Percentiles rank a stretch among this genome's conserved stretches.
These are phyloP conservation scores for Halichoeres trimaculatus DNA, from an alignment of 2,113 vertebrate genomes.

Conservation along the genomic window DNA sequence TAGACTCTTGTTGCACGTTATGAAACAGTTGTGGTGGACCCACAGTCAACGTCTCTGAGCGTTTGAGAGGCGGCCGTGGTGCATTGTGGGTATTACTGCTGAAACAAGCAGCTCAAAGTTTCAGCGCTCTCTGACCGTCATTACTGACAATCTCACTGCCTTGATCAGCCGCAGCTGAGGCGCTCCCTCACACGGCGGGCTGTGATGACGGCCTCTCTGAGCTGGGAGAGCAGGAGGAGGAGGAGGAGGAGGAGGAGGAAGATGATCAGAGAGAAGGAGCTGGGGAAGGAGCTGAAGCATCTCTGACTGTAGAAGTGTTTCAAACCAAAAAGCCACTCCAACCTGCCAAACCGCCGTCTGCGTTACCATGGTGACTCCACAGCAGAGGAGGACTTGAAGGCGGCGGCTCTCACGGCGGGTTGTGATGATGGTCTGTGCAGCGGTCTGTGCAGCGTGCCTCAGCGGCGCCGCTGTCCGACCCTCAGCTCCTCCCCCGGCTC, in stretches of 20 bases:
- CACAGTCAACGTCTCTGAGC: constrained; percentile 67
- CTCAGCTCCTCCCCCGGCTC: constrained; percentile 22
- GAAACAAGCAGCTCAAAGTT: constrained; percentile 76
- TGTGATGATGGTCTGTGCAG: constrained; percentile 42
- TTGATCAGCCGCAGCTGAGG: constrained; percentile 73
- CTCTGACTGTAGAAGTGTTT: constrained; percentile 58
- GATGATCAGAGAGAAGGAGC: constrained; percentile 46
- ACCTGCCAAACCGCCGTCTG: constrained; percentile 54
- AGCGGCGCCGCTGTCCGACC: constrained; percentile 46
- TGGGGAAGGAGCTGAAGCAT: constrained; percentile 35
- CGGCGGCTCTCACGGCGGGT: no score
- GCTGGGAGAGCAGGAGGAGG: constrained; percentile 14
- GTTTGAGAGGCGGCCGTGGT: constrained; percentile 67
- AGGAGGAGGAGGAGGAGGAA: not conserved
- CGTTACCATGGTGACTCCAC: constrained; percentile 72
- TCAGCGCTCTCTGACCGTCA: constrained; percentile 63
- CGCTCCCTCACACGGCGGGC: constrained; percentile 29
- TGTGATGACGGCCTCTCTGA: constrained; percentile 67
- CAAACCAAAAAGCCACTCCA: constrained; percentile 55
- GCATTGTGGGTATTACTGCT: constrained; percentile 75
- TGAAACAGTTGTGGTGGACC: constrained; percentile 61
- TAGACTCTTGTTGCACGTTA: constrained; percentile 46
- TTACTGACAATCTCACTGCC: constrained; percentile 75
- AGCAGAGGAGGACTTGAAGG: constrained; percentile 61
- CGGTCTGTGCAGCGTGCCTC: constrained; percentile 51